These are phyloP conservation scores for Onthophagus taurus DNA, from an alignment of 1,140 invertebrate genomes.

Conservation along the genomic window DNA sequence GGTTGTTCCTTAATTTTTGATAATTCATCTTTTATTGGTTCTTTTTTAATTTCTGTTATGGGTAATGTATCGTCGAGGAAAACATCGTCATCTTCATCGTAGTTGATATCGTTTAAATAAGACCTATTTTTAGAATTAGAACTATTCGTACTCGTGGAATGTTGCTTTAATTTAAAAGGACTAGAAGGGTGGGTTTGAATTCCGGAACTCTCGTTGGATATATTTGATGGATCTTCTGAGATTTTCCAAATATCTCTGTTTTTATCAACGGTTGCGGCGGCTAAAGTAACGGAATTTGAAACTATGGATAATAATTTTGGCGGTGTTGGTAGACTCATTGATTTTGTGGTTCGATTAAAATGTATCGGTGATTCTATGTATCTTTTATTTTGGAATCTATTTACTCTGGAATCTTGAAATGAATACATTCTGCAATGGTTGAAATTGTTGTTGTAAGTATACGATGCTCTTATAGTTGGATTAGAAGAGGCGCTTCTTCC, in stretches of 20 bases:
- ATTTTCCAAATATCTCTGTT: slow-evolving; percentile 38
- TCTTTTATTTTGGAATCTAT: slow-evolving; percentile 3
- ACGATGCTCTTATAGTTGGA: background rate
- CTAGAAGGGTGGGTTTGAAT: background rate
- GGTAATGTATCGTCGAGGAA: slow-evolving; percentile 16
- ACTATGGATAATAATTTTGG: slow-evolving; percentile 10
- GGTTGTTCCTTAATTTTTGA: background rate
- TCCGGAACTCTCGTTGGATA: background rate
- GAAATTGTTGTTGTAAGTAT: slow-evolving; percentile 1
- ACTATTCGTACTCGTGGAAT: background rate
- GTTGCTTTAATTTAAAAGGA: slow-evolving; percentile 2
- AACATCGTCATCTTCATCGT: slow-evolving; percentile 24
- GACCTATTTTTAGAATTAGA: background rate
- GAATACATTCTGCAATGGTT: slow-evolving; percentile 1
- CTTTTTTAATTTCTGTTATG: background rate
- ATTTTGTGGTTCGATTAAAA: slow-evolving; percentile 34
- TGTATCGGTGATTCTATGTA: slow-evolving; percentile 35
- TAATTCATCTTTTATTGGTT: background rate
- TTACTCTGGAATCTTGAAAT: background rate
- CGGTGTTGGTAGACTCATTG: background rate
- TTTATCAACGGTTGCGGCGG: slow-evolving; percentile 34
- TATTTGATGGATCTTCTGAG: slow-evolving; percentile 24
- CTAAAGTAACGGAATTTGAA: slow-evolving; percentile 11
- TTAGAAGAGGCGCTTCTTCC: slow-evolving; percentile 18
- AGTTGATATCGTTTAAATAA: slow-evolving; percentile 11